Conservation (phyloP, 1,140 invertebrate genomes). For the Sesamia nonagrioides region DNA sequence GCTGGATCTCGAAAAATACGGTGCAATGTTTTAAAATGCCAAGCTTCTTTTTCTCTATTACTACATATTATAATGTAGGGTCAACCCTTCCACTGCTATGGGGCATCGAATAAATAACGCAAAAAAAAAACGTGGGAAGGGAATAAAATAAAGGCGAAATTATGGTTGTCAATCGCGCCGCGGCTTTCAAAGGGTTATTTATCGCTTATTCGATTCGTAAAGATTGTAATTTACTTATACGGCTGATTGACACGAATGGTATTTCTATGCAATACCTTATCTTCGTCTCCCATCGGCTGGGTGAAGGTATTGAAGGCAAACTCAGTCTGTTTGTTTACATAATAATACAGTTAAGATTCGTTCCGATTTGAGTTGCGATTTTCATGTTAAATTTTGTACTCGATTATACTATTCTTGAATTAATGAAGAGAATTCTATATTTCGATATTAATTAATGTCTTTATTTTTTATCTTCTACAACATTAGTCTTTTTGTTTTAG, state of each 20-base stretch:
- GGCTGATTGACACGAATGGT: constrained; percentile 46
- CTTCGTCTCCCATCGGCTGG: constrained; percentile 37
- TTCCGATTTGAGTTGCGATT: constrained; percentile 31
- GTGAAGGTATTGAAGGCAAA: constrained; percentile 36
- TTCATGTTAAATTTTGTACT: background rate
- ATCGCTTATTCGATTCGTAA: constrained; percentile 36
- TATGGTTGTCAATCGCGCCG: constrained; percentile 34
- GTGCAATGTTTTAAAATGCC: background rate
- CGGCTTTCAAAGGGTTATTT: constrained; percentile 46
- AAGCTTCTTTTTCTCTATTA: background rate
- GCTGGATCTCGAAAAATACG: background rate
- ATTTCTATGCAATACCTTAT: constrained; percentile 41
- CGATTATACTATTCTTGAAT: background rate
- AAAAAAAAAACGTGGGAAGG: constrained; percentile 8
- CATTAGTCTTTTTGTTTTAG: too few relatives aligned
- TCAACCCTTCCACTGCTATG: constrained; percentile 10
- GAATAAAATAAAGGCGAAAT: constrained; percentile 42
- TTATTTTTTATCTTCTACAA: too few relatives aligned
- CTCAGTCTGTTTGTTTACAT: constrained; percentile 42
- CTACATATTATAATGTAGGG: background rate
- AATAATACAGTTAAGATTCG: constrained; percentile 47
- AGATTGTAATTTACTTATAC: constrained; percentile 47
- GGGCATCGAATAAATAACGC: background rate
- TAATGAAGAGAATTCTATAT: background rate
- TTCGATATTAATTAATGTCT: background rate